phyloP scores from a whole-genome alignment of 2,113 vertebrate species.

The Nibea albiflora region DNA sequence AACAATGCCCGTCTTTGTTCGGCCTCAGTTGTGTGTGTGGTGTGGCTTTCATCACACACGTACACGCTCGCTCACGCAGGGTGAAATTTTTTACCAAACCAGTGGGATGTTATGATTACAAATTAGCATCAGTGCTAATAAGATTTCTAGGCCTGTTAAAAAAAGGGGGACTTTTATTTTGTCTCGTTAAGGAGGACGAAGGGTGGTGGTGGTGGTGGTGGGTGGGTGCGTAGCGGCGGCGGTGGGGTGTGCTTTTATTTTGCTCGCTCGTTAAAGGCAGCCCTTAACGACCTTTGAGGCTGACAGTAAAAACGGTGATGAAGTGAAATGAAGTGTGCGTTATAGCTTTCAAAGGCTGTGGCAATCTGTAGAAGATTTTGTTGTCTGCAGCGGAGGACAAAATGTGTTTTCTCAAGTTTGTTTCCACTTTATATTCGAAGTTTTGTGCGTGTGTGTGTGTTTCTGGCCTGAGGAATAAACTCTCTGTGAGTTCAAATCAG shows the following conservation, averaged over 20 bases:
- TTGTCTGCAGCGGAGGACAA: background rate
- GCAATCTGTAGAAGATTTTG: conserved; percentile 20
- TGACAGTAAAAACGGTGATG: conserved; percentile 59
- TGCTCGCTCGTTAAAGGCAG: conserved; percentile 57
- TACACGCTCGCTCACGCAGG: background rate
- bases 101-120: conserved; percentile 49
- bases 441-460: no score
- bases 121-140: conserved; percentile 74
- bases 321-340: conserved; percentile 64
- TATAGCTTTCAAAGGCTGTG: conserved; percentile 35
- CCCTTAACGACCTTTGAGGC: conserved; percentile 63
- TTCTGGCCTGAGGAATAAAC: no score
- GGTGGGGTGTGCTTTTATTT: conserved; percentile 4
- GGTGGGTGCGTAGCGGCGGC: no score
- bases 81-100: conserved; percentile 41
- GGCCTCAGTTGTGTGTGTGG: conserved; percentile 37
- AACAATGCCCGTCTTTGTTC: conserved; percentile 77
- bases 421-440: no score
- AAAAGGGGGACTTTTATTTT: conserved; percentile 38
- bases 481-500: no score
- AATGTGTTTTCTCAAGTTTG: background rate
- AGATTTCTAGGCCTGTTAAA: conserved; percentile 44
- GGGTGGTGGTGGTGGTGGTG: background rate
- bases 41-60: conserved; percentile 24
- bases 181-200: conserved; percentile 16